phyloP scores from a whole-genome alignment of 2,797 vertebrate genomes.

The Gallirallus australis region DNA sequence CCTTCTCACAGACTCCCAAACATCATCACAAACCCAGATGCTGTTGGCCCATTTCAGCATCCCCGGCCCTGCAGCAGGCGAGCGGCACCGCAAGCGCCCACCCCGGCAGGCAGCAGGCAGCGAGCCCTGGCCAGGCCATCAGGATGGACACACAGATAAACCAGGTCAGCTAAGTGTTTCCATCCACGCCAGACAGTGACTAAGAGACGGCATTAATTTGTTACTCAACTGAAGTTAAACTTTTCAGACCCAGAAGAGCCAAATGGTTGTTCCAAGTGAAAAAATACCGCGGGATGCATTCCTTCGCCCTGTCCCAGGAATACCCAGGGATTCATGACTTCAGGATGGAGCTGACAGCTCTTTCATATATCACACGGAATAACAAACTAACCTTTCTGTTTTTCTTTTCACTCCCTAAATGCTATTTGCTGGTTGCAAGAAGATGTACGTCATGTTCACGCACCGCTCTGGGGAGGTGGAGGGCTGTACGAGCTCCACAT shows the following conservation, averaged over 20 bases:
- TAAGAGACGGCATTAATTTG: constrained; percentile 41
- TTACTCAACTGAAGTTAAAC: not conserved
- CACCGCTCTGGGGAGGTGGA: not conserved
- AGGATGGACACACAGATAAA: not conserved
- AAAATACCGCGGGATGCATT: not conserved
- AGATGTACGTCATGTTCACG: not conserved
- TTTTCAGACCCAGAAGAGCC: constrained; percentile 31
- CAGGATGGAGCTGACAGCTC: constrained; percentile 21
- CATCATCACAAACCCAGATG: accelerated
- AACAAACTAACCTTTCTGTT: constrained; percentile 7
- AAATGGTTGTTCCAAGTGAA: constrained; percentile 29
- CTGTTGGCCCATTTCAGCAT: not conserved
- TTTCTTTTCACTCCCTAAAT: constrained; percentile 10
- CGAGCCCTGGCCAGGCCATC: not conserved
- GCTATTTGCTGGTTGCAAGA: not conserved
- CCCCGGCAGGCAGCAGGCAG: not conserved
- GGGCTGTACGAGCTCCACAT: not conserved
- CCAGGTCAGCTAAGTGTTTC: constrained; percentile 48
- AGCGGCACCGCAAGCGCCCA: accelerated
- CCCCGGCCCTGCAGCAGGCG: accelerated
- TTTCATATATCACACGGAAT: constrained; percentile 6
- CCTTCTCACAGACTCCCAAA: not conserved
- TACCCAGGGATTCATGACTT: not conserved
- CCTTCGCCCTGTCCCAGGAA: constrained; percentile 14
- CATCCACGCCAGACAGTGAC: constrained; percentile 43